Conservation (phyloP, 2,113 vertebrate species). For the Silurus meridionalis region DNA sequence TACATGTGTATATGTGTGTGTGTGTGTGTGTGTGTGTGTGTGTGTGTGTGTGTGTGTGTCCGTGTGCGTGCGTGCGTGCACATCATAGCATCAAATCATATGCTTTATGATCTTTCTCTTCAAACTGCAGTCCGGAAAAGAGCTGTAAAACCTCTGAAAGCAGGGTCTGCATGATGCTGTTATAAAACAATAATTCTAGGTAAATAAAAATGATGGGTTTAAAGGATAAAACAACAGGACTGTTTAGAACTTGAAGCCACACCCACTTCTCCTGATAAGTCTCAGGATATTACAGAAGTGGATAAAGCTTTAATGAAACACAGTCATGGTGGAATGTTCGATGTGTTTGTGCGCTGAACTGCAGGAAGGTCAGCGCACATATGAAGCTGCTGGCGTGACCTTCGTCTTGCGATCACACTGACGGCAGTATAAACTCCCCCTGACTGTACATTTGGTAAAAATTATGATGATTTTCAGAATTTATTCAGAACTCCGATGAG, state of each 20-base stretch:
- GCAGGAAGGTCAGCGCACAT: not conserved
- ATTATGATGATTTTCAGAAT: not conserved
- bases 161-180: not conserved
- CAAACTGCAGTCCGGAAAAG: not conserved
- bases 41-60: no score
- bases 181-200: not conserved
- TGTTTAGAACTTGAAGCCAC: not conserved
- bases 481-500: not conserved
- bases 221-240: not conserved
- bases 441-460: constrained; percentile 1
- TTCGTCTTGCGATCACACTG: not conserved
- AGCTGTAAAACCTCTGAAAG: not conserved
- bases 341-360: not conserved
- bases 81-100: not conserved
- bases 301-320: not conserved
- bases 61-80: no score
- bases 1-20: no score
- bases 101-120: not conserved
- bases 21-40: no score
- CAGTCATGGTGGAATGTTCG: not conserved
- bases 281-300: not conserved
- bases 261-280: not conserved
- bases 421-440: not conserved
- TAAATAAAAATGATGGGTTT: not conserved
- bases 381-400: not conserved